Evolutionary conservation across 2,113 vertebrate genomes (phyloP), one percentile per base, ranked within the genome.

Genomic region (Chamaetylas fuelleborni): DNA sequence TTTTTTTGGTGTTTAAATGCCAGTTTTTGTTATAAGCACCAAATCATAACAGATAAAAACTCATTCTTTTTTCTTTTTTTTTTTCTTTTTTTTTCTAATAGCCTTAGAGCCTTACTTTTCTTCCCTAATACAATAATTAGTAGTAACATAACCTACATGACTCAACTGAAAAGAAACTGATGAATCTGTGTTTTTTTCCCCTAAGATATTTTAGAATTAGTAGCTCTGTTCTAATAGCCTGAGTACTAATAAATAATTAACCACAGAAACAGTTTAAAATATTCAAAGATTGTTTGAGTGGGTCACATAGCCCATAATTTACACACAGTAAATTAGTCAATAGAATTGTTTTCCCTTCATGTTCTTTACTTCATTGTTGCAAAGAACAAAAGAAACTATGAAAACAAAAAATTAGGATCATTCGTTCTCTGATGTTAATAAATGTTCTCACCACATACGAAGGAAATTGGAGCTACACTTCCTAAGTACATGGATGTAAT

Each of bases 231-330:
- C 66, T 67, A 77, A 90, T 81, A 89, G 62, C 82, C 64, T 70
- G 25, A 81, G 56, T 38, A 42, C 34, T 88, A 78, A 92, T 74
- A 81, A 96, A 83, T 88, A 86, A 86, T 83, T 93, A 76, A 95
- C 43, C 36, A 57, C 31, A 83, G 73, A 94, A 97, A 61, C 74
- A 86, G 33, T 84, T 93, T 38, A 69, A 92, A 91, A 93, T 76
- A 93, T 80, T 88, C 66, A 95, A 82, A 83, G 45, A 61, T 20
- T 64, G 51, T 85, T 65, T 92, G 88, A 90, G 81, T 56, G 51
- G 72, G 78, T 90, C 70, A 60, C 24, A 88, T 92, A 54, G 45
- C 12, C 64, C 61, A 19, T 70, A 47, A 86, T 90, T 92, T 91
- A 73, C 83, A 73, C 26, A 60, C 26, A 62, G 66, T 51, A 91